Conservation (phyloP, 1,140 invertebrate genomes). For the Drosophila sturtevanti region DNA sequence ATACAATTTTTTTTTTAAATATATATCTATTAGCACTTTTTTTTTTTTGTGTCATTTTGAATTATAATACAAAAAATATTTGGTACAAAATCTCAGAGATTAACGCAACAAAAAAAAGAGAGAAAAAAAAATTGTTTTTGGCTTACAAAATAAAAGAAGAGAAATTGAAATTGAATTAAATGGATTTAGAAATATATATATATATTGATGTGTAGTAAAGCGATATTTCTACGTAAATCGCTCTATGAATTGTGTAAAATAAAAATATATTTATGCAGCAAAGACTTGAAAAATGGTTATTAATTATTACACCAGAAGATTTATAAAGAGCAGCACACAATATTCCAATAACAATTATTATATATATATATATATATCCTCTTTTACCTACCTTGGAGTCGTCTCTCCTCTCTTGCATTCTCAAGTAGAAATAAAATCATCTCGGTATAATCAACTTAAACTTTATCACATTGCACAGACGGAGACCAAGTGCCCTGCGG, state of each 20-base stretch:
- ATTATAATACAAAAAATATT: conserved; percentile 27
- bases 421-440: neutral
- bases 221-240: too few species aligned
- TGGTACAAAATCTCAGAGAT: conserved; percentile 58
- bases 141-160: neutral
- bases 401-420: neutral
- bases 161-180: neutral
- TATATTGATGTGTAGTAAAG: neutral
- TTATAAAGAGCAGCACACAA: too few species aligned
- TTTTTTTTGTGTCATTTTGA: conserved; percentile 14
- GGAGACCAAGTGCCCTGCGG: conserved; percentile 1
- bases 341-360: too few species aligned
- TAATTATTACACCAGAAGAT: too few species aligned
- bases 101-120: conserved; percentile 20
- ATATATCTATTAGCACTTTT: conserved; percentile 13
- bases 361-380: too few species aligned
- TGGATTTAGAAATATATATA: neutral
- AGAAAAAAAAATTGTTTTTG: conserved; percentile 17
- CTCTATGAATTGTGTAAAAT: neutral
- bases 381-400: neutral
- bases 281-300: neutral
- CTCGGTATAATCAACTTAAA: conserved; percentile 10
- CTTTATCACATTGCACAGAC: conserved; percentile 1
- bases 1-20: neutral
- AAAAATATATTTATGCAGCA: conserved; percentile 7